These are phyloP conservation scores for Syngnathus typhle DNA, from an alignment of 2,113 vertebrate species.

Conservation along the genomic window DNA sequence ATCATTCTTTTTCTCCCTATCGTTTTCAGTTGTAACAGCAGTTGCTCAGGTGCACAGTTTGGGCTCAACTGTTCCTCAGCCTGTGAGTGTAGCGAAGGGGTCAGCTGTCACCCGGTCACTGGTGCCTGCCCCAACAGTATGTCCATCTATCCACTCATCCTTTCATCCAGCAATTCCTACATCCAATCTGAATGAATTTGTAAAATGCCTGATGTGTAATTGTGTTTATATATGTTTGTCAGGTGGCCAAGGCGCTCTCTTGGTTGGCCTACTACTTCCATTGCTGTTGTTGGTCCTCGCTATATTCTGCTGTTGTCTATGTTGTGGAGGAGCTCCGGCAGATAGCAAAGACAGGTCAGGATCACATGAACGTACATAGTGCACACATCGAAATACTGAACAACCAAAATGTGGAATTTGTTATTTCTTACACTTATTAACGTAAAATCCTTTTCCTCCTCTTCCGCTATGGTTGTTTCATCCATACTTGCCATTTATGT, in stretches of 20 bases:
- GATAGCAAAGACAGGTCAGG: slow-evolving; percentile 79
- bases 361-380: neutral
- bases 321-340: slow-evolving; percentile 61
- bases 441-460: too few species aligned
- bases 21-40: slow-evolving; percentile 81
- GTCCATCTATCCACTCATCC: slow-evolving; percentile 17
- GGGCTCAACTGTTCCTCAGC: slow-evolving; percentile 81
- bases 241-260: slow-evolving; percentile 67
- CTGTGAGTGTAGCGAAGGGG: slow-evolving; percentile 74
- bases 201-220: slow-evolving; percentile 1
- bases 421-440: neutral
- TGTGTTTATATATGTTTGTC: slow-evolving; percentile 18
- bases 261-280: slow-evolving; percentile 71
- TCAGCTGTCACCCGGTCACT: slow-evolving; percentile 68
- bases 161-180: neutral
- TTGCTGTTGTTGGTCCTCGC: slow-evolving; percentile 74
- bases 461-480: neutral
- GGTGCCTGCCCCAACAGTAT: slow-evolving; percentile 81
- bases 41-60: slow-evolving; percentile 75
- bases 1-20: slow-evolving; percentile 14
- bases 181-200: neutral
- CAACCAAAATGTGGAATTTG: neutral
- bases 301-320: slow-evolving; percentile 77
- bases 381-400: neutral
- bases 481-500: neutral